A percentile compares a stretch with the other conserved stretches of the same genome.
Conservation (phyloP, 92 coral and sea anemone species). For the Porites evermanni region DNA sequence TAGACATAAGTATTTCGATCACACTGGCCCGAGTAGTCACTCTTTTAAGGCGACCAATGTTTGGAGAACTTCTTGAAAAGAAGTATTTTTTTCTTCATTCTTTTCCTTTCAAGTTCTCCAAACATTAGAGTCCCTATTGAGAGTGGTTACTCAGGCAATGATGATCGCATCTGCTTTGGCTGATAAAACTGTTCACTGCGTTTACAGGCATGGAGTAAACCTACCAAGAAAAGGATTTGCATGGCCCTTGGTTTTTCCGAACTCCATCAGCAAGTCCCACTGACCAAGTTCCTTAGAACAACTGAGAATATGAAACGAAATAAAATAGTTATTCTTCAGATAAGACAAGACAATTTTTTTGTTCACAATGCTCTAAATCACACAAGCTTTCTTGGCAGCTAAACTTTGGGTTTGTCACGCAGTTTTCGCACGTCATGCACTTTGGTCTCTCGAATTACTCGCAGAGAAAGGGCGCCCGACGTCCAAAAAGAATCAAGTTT, state of each 20-base stretch:
- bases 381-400: background rate
- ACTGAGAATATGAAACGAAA: slow-evolving; percentile 46
- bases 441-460: too few species aligned
- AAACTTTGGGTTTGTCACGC: background rate
- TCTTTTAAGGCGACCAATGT: too few species aligned
- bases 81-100: too few species aligned
- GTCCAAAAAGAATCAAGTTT: too few species aligned
- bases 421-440: background rate
- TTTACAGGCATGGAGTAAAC: background rate
- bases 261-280: slow-evolving; percentile 99
- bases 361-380: background rate
- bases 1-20: too few species aligned
- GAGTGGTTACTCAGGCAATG: too few species aligned
- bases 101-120: too few species aligned
- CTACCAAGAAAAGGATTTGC: slow-evolving; percentile 92
- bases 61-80: too few species aligned
- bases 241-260: slow-evolving; percentile 95
- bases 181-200: background rate
- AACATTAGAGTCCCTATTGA: too few species aligned
- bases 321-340: background rate
- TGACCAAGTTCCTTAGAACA: slow-evolving; percentile 99
- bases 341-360: background rate
- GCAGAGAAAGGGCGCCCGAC: too few species aligned
- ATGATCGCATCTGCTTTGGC: too few species aligned
- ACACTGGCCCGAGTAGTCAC: too few species aligned